These are phyloP conservation scores for Centruroides sculpturatus DNA, from an alignment of 1,140 invertebrate species.

Conservation along the genomic window DNA sequence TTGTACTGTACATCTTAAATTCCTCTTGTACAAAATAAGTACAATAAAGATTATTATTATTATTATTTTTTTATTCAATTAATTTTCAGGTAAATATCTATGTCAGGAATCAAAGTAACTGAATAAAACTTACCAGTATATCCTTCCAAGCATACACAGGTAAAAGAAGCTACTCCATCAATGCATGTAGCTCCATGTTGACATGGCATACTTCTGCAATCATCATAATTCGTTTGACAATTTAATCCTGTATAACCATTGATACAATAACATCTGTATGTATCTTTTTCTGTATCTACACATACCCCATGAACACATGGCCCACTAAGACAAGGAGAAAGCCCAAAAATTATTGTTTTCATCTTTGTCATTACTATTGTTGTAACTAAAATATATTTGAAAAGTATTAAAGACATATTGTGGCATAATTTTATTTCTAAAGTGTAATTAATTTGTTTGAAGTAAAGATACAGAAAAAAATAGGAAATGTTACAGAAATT, in stretches of 20 bases:
- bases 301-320: constrained; percentile 31
- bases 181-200: constrained; percentile 32
- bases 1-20: too few relatives aligned
- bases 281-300: constrained; percentile 72
- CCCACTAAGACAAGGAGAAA: neutral
- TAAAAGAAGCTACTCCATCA: constrained; percentile 25
- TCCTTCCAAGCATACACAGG: constrained; percentile 58
- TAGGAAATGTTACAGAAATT: too few relatives aligned
- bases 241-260: constrained; percentile 73
- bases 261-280: constrained; percentile 81
- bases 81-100: neutral
- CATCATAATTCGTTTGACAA: constrained; percentile 66
- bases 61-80: neutral
- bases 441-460: too few relatives aligned
- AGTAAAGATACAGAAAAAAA: too few relatives aligned
- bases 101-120: neutral
- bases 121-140: constrained; percentile 45
- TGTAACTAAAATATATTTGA: too few relatives aligned
- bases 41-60: too few relatives aligned
- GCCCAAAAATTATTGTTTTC: too few relatives aligned
- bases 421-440: too few relatives aligned
- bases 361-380: too few relatives aligned
- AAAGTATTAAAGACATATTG: too few relatives aligned
- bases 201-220: constrained; percentile 33
- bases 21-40: too few relatives aligned